Percentiles rank a stretch among this genome's conserved stretches.
phyloP scores from a whole-genome alignment of 2,797 vertebrate species.

The Anolis apletophallus region DNA sequence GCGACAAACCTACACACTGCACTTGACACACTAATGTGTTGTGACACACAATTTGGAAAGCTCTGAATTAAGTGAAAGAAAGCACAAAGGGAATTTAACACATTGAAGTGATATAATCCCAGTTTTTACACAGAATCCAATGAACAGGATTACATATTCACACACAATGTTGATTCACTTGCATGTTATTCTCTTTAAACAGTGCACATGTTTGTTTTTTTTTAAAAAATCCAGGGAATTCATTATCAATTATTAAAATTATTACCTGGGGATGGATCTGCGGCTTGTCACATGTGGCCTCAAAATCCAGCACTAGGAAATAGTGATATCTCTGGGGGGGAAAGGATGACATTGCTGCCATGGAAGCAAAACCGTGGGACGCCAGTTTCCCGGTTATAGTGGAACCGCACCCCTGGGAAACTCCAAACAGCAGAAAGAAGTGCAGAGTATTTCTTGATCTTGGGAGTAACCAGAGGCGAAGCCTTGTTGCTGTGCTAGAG shows the following conservation, averaged over 20 bases:
- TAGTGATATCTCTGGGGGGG: constrained; percentile 87
- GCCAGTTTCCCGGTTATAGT: constrained; percentile 85
- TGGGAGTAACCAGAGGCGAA: constrained; percentile 78
- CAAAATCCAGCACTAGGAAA: constrained; percentile 89
- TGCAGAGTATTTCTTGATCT: constrained; percentile 77
- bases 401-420: constrained; percentile 76
- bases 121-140: constrained; percentile 23
- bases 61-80: not conserved
- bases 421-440: constrained; percentile 57
- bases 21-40: too few relatives aligned
- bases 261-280: constrained; percentile 88
- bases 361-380: constrained; percentile 84
- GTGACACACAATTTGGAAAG: too few relatives aligned
- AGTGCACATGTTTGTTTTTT: not conserved
- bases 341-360: constrained; percentile 86
- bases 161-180: not conserved
- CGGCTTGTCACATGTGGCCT: constrained; percentile 86
- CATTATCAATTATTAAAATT: constrained; percentile 34
- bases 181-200: constrained; percentile 17
- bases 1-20: too few relatives aligned
- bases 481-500: constrained; percentile 81
- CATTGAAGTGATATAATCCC: not conserved
- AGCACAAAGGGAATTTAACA: constrained; percentile 6
- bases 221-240: not conserved
- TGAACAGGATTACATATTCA: not conserved